Evolutionary conservation across 2,797 vertebrate genomes (phyloP).

Genomic region (Tauraco hartlaubi): DNA sequence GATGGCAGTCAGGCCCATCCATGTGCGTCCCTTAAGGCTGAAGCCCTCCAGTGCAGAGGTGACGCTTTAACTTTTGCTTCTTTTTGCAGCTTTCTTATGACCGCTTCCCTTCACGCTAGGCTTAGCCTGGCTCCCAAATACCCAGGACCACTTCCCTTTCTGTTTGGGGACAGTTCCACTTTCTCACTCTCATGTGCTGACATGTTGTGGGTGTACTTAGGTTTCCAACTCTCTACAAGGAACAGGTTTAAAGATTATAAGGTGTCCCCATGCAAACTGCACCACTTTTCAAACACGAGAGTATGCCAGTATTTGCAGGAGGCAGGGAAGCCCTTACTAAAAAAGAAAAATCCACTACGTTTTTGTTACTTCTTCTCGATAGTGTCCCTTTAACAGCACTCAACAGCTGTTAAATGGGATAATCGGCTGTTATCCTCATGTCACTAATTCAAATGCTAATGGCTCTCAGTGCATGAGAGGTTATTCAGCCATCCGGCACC

Average conservation of each 20-base stretch:
- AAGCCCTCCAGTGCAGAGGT: not conserved
- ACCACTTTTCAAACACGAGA: not conserved
- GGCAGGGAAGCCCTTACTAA: not conserved
- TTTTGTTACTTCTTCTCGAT: conserved; percentile 31
- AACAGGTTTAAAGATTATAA: not conserved
- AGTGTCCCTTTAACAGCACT: conserved; percentile 56
- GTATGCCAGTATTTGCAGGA: not conserved
- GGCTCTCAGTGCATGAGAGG: conserved; percentile 34
- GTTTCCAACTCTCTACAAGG: not conserved
- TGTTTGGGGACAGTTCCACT: not conserved
- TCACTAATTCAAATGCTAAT: conserved; percentile 80
- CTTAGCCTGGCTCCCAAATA: not conserved
- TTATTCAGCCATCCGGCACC: conserved; percentile 37
- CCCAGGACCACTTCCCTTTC: not conserved
- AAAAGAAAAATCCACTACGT: not conserved
- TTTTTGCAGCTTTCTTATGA: not conserved
- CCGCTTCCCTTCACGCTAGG: not conserved
- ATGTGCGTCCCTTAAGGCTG: accelerated
- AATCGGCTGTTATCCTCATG: conserved; percentile 75
- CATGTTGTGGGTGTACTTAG: not conserved
- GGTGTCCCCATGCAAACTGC: not conserved
- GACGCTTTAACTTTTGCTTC: not conserved
- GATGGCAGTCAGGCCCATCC: not conserved
- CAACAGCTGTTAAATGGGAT: conserved; percentile 78
- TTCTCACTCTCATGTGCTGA: not conserved